A percentile compares a stretch with the other conserved stretches of the same genome.
Conservation (phyloP, 2,888 invertebrate genomes). For the Scotopteryx bipunctaria region DNA sequence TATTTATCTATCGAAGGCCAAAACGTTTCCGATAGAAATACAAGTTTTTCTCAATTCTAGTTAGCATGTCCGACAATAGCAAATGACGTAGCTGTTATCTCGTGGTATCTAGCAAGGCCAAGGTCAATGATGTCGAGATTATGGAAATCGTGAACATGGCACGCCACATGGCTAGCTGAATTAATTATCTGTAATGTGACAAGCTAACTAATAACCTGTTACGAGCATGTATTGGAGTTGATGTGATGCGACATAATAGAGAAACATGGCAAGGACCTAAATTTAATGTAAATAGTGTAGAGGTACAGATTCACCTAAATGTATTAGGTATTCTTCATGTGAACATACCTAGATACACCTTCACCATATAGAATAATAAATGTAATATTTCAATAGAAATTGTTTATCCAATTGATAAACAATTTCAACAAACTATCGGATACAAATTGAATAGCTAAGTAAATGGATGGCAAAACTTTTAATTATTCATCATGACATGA, state of each 20-base stretch:
- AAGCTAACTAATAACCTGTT: slow-evolving; percentile 16
- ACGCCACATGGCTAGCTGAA: slow-evolving; percentile 20
- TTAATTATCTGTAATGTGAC: slow-evolving; percentile 27
- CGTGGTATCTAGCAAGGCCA: slow-evolving; percentile 23
- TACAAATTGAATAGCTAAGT: slow-evolving; percentile 24
- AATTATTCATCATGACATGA: slow-evolving; percentile 36
- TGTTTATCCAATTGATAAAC: slow-evolving; percentile 5
- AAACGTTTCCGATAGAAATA: slow-evolving; percentile 16
- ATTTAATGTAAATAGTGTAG: neutral
- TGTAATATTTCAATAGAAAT: slow-evolving; percentile 8
- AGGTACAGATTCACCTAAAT: too few species aligned
- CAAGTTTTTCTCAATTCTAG: slow-evolving; percentile 14
- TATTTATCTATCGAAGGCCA: slow-evolving; percentile 5
- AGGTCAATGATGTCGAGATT: slow-evolving; percentile 24
- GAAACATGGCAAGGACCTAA: too few species aligned
- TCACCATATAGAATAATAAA: neutral
- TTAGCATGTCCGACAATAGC: slow-evolving; percentile 17
- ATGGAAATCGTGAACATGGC: slow-evolving; percentile 22
- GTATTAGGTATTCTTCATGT: too few species aligned
- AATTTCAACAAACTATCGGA: slow-evolving; percentile 14
- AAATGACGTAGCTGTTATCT: slow-evolving; percentile 16
- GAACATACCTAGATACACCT: too few species aligned
- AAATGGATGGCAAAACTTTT: slow-evolving; percentile 47
- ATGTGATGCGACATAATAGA: neutral
- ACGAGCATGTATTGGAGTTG: neutral